Conservation (phyloP, 2,113 vertebrate genomes). For the Cercopithecus mona region DNA sequence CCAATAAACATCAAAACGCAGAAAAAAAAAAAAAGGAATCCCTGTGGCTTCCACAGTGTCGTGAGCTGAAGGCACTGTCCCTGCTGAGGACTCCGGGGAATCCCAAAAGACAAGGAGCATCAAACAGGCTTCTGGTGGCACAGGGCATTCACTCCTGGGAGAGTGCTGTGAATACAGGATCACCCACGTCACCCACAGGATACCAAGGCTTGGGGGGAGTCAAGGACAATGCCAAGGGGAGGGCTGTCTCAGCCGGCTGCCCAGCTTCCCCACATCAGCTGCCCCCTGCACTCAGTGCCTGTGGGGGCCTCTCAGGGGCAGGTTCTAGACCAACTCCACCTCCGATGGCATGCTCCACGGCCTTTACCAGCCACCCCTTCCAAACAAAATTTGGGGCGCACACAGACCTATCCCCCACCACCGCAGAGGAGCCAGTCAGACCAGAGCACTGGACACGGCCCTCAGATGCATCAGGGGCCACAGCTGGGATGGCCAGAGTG, state of each 20-base stretch:
- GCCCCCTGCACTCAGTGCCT: not conserved
- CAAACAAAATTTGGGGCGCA: not conserved
- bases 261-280: not conserved
- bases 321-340: not conserved
- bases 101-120: too few relatives aligned
- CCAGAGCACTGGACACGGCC: too few relatives aligned
- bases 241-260: not conserved
- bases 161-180: not conserved
- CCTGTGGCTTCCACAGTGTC: not conserved
- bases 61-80: not conserved
- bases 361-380: not conserved
- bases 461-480: not conserved
- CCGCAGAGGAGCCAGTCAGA: not conserved
- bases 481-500: not conserved
- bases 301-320: rapidly evolving
- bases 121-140: not conserved
- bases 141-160: not conserved
- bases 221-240: not conserved
- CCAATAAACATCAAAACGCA: not conserved
- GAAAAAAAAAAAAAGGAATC: not conserved
- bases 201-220: not conserved
- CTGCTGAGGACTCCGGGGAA: not conserved
- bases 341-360: not conserved
- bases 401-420: not conserved
- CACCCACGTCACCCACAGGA: not conserved